Base-by-base conservation (phyloP, 92 coral and sea anemone species). In the Paragorgia papillata region DNA sequence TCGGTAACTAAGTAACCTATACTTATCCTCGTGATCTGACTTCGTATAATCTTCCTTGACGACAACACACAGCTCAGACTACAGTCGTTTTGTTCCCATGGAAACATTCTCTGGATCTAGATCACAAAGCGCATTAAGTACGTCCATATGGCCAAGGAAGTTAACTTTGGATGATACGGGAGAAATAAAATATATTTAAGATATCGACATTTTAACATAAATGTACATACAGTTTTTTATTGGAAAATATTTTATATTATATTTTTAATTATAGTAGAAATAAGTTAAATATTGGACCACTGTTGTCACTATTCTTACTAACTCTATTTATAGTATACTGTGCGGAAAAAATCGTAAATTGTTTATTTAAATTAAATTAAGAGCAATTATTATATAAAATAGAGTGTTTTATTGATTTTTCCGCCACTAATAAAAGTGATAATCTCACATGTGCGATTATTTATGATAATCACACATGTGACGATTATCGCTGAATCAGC, bases 161-260 rank as follows among this genome's bases (percentile, higher is more conserved):
- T 33, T 70, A 50, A 33, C 46, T n/a, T 51, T 70, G 62, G 77
- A 70, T 29, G 77, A 70, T 31, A 50, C 22, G 77, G 77, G 77
- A 3, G 77, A 70, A 70, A 57, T 70, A 18, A 70, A 50, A 44
- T 70, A 50, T 70, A 46, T 53, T 7, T 70, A 70, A 64, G 24
- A 33, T 12, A 25, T 15, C 15, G n/a, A 67, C 31, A 34, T 66
- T 21, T 66, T 15, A 43, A 7, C 15, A 35, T 22, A 63, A 19
- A 63, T 32, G 44, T 29, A 62, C 0, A 30, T 2, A 19, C 27
- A n/a, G 27, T 13, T 62, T 62, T 62, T 62, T 30, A 62, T 35
- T 19, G 19, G 15, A 62, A 33, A 0, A 27, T 62, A 24, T 29
- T 62, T 29, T 21, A 21, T 26, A 63, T 40, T 63, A 21, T 67